phyloP scores from a whole-genome alignment of 2,888 invertebrate species.

The Noctua pronuba region DNA sequence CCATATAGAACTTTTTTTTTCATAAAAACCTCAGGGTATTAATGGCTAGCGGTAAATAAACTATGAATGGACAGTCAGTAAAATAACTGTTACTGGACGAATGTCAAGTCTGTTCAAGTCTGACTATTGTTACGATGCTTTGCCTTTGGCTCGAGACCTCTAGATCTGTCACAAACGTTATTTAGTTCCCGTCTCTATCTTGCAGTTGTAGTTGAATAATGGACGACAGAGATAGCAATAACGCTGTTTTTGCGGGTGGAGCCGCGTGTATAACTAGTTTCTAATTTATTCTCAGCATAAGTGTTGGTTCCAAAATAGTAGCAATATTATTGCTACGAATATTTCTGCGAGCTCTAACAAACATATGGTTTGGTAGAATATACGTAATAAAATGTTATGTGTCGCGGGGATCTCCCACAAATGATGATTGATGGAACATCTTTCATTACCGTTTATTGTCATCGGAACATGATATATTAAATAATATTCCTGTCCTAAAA shows the following conservation, averaged over 20 bases:
- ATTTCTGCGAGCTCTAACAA: constrained; percentile 19
- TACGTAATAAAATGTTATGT: constrained; percentile 31
- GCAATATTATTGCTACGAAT: constrained; percentile 5
- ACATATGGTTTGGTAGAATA: constrained; percentile 6
- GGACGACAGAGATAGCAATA: not conserved
- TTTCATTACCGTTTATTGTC: constrained; percentile 36
- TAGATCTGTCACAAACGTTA: not conserved
- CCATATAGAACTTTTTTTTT: not conserved
- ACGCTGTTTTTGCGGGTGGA: too few species aligned
- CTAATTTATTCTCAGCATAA: not conserved
- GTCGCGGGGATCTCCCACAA: constrained; percentile 12
- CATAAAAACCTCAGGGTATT: not conserved
- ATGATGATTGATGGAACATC: constrained; percentile 40
- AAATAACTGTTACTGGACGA: not conserved
- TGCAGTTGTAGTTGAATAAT: not conserved
- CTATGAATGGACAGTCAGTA: not conserved
- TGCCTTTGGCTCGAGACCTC: not conserved
- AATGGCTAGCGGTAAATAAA: not conserved
- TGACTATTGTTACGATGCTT: too few species aligned
- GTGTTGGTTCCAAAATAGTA: constrained; percentile 2
- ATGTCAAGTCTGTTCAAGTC: too few species aligned
- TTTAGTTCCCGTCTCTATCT: not conserved
- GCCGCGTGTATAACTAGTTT: not conserved
- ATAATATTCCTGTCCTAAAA: not conserved
- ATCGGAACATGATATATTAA: not conserved